phyloP scores from a whole-genome alignment of 2,113 vertebrate species.

The Diphyllodes magnificus region DNA sequence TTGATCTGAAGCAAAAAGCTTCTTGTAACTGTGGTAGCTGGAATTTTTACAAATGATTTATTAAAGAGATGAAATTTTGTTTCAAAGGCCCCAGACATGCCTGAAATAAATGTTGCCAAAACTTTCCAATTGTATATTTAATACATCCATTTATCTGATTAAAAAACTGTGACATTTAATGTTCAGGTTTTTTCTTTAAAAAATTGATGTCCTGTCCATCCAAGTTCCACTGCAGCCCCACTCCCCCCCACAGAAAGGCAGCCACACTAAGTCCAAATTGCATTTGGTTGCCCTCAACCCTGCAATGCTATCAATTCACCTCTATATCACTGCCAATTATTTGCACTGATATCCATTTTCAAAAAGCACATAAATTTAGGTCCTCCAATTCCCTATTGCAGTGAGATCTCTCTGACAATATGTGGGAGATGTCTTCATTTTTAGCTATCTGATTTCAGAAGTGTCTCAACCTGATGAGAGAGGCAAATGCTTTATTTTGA shows the following conservation, averaged over 20 bases:
- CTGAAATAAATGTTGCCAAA: not conserved
- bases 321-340: not conserved
- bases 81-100: not conserved
- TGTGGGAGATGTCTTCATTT: not conserved
- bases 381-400: not conserved
- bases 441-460: not conserved
- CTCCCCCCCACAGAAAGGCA: not conserved
- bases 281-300: not conserved
- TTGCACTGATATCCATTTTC: not conserved
- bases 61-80: not conserved
- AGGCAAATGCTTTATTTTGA: not conserved
- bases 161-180: not conserved
- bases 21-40: not conserved
- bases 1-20: not conserved
- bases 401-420: not conserved
- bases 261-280: not conserved
- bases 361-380: not conserved
- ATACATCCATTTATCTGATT: not conserved
- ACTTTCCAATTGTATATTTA: not conserved
- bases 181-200: not conserved
- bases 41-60: not conserved
- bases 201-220: not conserved
- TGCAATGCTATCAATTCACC: not conserved
- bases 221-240: not conserved
- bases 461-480: not conserved